Evolutionary conservation across 2,113 vertebrate genomes (phyloP).

Genomic region (Perca schrenkii): DNA sequence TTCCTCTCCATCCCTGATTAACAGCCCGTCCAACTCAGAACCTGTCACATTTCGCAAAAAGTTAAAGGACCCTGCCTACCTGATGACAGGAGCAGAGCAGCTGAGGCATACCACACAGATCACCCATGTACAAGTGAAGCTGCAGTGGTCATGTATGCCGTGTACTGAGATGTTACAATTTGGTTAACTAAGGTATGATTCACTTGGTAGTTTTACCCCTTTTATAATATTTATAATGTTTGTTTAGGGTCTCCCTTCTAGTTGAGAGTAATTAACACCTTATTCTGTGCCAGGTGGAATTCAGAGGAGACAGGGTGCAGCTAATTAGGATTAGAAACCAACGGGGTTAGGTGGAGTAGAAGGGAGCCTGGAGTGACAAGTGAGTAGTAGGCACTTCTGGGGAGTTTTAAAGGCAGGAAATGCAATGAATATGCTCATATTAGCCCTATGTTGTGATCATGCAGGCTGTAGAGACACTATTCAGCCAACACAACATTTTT

Average conservation of each 20-base stretch:
- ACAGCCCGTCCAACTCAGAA: constrained; percentile 80
- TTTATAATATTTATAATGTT: not conserved
- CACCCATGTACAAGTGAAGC: not conserved
- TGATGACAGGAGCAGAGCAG: constrained; percentile 86
- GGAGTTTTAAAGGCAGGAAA: not conserved
- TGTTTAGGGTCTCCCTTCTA: not conserved
- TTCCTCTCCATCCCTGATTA: constrained; percentile 66
- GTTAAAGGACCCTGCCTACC: constrained; percentile 90
- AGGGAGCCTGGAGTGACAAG: constrained; percentile 90
- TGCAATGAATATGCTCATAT: not conserved
- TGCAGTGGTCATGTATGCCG: not conserved
- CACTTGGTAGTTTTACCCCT: not conserved
- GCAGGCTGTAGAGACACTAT: no score
- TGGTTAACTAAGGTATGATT: not conserved
- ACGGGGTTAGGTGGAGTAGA: constrained; percentile 92
- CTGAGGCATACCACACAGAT: constrained; percentile 78
- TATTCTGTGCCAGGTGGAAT: no score
- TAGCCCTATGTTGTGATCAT: no score
- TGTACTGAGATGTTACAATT: not conserved
- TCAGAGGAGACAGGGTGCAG: constrained; percentile 43
- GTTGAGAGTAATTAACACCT: no score
- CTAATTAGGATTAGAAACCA: constrained; percentile 86
- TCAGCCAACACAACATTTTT: no score
- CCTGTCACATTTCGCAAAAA: constrained; percentile 86
- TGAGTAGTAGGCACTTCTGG: constrained; percentile 63